Base-by-base conservation (phyloP, 2,797 vertebrate genomes). In the Loris lydekkerianus region DNA sequence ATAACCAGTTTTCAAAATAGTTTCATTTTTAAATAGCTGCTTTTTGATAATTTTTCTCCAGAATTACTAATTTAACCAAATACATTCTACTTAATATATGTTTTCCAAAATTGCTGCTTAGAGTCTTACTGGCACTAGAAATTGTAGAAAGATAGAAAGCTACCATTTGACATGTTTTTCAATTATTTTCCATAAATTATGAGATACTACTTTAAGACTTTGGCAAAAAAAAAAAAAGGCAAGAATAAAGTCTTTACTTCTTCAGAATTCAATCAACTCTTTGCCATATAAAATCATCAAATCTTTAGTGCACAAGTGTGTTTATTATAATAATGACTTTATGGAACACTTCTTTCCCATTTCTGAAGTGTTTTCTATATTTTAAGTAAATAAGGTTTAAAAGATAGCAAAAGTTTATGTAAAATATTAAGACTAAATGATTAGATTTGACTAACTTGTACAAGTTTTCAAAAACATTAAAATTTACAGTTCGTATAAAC, bases 331-430 rank as follows among this genome's bases (percentile, higher is more conserved):
- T 31, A 65, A 34, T 82, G 63, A 86, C 43, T 80, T 87, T 81
- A 69, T 3, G 70, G 9, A 73, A n/a, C 7, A 65, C 8, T 14
- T 69, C 29, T 69, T 27, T 67, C 89, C n/a, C 34, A 56, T 80
- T 91, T 56, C 37, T 61, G 84, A 89, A 85, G 61, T 61, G 21
- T 31, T 92, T 86, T 58, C 20, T 70, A 25, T 56, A 56, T 83
- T 82, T 95, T 91, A 88, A 84, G 75, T 61, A 37, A 93, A 86
- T 43, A 90, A 90, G 18, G 88, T 93, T 80, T 94, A 69, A 95
- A 93, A 70, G 31, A 87, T 4, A 56, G 31, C 3, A 76, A 82
- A 87, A 70, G 63, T 63, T 53, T 90, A 67, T 34, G 7, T 21
- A 78, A 46, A 58, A 3, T 58, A 69, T 8, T 95, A 83, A 95